A percentile compares a stretch with the other conserved stretches of the same genome.
Conservation (phyloP, 2,888 invertebrate species). For the Lithophane semibrunnea region DNA sequence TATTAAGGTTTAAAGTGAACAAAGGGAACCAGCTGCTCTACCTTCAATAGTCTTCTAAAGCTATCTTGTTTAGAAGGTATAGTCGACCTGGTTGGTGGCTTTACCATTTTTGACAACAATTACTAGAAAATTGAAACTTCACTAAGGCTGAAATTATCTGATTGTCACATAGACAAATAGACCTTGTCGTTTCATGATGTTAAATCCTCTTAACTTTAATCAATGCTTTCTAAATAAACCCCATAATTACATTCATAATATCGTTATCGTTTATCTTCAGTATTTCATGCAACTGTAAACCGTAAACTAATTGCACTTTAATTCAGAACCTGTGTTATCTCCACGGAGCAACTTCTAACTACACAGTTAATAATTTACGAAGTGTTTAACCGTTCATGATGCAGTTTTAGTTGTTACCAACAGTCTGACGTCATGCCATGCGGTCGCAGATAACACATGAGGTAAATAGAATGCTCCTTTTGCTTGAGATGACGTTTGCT, state of each 20-base stretch:
- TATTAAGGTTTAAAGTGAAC: not conserved
- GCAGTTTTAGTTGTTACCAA: slow-evolving; percentile 44
- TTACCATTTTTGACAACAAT: not conserved
- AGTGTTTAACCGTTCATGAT: slow-evolving; percentile 41
- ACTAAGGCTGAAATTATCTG: not conserved
- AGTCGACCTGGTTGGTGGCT: not conserved
- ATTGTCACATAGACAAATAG: not conserved
- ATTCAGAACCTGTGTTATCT: slow-evolving; percentile 49
- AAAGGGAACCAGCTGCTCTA: not conserved
- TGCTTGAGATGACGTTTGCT: slow-evolving; percentile 33
- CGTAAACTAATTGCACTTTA: slow-evolving; percentile 44
- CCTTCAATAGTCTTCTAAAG: not conserved
- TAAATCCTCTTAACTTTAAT: not conserved
- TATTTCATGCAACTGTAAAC: slow-evolving; percentile 4
- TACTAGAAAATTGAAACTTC: not conserved
- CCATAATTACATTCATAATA: too few species aligned
- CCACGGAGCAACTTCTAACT: slow-evolving; percentile 35
- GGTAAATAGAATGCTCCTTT: slow-evolving; percentile 27
- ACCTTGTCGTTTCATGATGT: not conserved
- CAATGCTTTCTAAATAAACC: not conserved
- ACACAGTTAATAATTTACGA: slow-evolving; percentile 50
- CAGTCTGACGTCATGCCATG: slow-evolving; percentile 54
- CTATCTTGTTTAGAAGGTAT: not conserved
- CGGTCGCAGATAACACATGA: slow-evolving; percentile 47
- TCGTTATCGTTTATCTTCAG: not conserved